Evolutionary conservation across 2,797 vertebrate genomes (phyloP).

Genomic region (Myotis pilosus): DNA sequence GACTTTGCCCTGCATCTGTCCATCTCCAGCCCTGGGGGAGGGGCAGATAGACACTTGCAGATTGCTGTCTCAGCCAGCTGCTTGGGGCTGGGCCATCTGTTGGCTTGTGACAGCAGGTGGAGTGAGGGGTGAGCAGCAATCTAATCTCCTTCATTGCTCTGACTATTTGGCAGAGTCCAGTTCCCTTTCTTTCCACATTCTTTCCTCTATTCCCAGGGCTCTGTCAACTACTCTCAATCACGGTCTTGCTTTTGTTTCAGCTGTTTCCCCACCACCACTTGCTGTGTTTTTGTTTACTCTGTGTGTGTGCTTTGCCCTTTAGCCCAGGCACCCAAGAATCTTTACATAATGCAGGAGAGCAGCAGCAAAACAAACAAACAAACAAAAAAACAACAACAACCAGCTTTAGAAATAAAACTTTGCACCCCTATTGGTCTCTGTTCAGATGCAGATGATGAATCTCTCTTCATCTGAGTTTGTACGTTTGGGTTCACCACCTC

Average conservation of each 20-base stretch:
- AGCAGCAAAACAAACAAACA: background rate
- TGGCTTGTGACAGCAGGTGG: background rate
- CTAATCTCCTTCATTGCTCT: background rate
- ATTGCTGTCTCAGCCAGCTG: slow-evolving; percentile 52
- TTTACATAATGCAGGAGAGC: slow-evolving; percentile 28
- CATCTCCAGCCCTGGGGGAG: background rate
- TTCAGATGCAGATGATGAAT: slow-evolving; percentile 49
- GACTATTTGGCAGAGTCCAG: background rate
- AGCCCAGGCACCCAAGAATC: slow-evolving; percentile 24
- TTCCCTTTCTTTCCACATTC: background rate
- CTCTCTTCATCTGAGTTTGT: background rate
- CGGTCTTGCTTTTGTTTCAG: slow-evolving; percentile 45
- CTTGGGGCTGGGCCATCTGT: slow-evolving; percentile 59
- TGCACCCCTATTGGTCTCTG: slow-evolving; percentile 12
- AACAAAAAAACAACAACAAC: background rate
- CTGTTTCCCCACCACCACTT: background rate
- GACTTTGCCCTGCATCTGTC: background rate
- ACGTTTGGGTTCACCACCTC: background rate
- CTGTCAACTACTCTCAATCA: background rate
- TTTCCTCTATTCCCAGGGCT: background rate
- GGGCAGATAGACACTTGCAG: background rate
- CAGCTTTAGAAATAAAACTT: slow-evolving; percentile 46
- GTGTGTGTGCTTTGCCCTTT: slow-evolving; percentile 58
- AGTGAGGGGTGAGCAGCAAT: background rate
- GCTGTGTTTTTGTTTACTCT: slow-evolving; percentile 53